Conservation (phyloP, 2,888 invertebrate species). For the Drosophila antonietae region DNA sequence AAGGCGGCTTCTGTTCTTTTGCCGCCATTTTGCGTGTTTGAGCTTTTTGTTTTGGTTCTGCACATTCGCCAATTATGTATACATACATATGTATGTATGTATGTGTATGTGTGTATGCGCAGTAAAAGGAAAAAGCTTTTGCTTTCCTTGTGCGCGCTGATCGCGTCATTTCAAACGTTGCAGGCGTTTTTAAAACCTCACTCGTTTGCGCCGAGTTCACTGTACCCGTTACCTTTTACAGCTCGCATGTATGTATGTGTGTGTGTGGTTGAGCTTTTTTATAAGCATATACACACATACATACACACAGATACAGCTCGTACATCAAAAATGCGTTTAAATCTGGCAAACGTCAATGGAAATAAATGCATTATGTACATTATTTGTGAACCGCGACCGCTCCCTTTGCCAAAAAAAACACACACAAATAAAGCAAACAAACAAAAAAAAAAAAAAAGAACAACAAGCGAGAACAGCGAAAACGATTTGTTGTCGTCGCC, state of each 20-base stretch:
- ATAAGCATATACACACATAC: neutral
- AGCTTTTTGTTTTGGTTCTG: conserved; percentile 77
- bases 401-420: conserved; percentile 64
- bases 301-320: conserved; percentile 59
- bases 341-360: conserved; percentile 72
- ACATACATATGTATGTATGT: neutral
- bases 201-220: conserved; percentile 57
- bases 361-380: conserved; percentile 66
- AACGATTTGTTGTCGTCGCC: conserved; percentile 61
- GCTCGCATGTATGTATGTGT: conserved; percentile 17
- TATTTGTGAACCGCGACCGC: conserved; percentile 61
- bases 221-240: conserved; percentile 74
- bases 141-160: conserved; percentile 47
- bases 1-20: conserved; percentile 63
- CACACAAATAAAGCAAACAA: conserved; percentile 31
- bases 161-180: conserved; percentile 45
- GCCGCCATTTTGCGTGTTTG: conserved; percentile 48
- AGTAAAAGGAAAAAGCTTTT: conserved; percentile 57
- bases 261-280: conserved; percentile 2
- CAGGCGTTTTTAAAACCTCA: conserved; percentile 40
- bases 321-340: conserved; percentile 77
- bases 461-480: conserved; percentile 33
- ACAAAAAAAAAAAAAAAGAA: conserved; percentile 26
- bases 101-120: conserved; percentile 1
- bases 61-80: conserved; percentile 56